Percentiles rank a stretch among this genome's conserved stretches.
Evolutionary conservation across 2,888 invertebrate species (phyloP).

Genomic region (Ctenicera cuprea): DNA sequence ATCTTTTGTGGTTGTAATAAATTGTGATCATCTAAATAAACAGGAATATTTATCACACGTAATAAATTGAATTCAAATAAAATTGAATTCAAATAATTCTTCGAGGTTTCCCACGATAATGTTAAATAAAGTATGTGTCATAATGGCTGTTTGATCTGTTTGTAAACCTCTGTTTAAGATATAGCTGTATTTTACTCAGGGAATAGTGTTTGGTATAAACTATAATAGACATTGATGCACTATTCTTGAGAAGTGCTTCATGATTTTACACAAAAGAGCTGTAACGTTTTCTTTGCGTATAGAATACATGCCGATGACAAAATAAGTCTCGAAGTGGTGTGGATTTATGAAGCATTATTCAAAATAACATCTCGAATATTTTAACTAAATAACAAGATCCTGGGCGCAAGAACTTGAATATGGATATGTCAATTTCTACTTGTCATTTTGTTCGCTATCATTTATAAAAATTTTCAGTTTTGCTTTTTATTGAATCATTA

Average conservation of each 20-base stretch:
- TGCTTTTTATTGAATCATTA: background rate
- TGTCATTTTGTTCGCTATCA: background rate
- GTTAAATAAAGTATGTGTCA: conserved; percentile 11
- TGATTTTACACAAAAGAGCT: background rate
- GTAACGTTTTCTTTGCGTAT: background rate
- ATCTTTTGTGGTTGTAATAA: too few species aligned
- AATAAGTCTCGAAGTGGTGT: background rate
- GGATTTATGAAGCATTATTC: conserved; percentile 15
- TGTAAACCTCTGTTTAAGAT: conserved; percentile 11
- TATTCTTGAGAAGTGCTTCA: conserved; percentile 26
- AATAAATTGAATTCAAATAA: background rate
- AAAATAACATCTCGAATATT: conserved; percentile 6
- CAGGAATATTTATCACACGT: background rate
- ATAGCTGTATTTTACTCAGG: conserved; percentile 18
- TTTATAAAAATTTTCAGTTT: background rate
- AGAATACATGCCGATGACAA: background rate
- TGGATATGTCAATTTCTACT: background rate
- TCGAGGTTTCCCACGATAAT: background rate
- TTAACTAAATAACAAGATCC: background rate
- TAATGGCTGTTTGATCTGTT: conserved; percentile 14
- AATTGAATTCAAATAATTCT: background rate
- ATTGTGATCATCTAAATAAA: too few species aligned
- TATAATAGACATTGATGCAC: conserved; percentile 11
- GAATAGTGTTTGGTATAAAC: conserved; percentile 21
- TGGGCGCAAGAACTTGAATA: background rate